phyloP scores from a whole-genome alignment of 2,797 vertebrate species.

The Rhodeus uyekii region DNA sequence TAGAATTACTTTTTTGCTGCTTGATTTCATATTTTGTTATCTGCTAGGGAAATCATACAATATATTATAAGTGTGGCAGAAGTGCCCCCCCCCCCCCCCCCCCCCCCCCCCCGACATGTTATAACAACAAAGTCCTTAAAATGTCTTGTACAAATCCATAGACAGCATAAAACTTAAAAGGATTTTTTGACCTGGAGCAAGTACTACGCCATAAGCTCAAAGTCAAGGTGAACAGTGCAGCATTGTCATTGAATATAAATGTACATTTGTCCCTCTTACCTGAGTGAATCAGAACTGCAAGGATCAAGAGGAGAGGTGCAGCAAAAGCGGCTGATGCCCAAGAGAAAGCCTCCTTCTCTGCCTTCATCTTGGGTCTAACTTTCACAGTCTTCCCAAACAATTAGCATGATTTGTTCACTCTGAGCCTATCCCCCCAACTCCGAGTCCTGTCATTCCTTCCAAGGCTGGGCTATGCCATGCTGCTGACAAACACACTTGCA shows the following conservation, averaged over 20 bases:
- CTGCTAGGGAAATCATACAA: neutral
- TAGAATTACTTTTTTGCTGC: neutral
- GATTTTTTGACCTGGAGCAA: neutral
- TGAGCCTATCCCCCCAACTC: conserved; percentile 82
- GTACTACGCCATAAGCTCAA: neutral
- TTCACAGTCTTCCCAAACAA: conserved; percentile 78
- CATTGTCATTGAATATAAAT: neutral
- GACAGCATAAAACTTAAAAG: neutral
- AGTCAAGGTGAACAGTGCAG: neutral
- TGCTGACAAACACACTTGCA: conserved; percentile 35
- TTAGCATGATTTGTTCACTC: conserved; percentile 86
- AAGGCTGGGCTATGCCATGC: conserved; percentile 73
- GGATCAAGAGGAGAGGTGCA: conserved; percentile 74
- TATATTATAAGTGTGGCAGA: neutral
- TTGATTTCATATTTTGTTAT: neutral
- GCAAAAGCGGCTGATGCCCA: conserved; percentile 66
- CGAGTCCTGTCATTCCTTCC: conserved; percentile 79
- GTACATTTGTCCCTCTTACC: conserved; percentile 73
- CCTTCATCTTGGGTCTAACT: conserved; percentile 89
- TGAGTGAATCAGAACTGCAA: conserved; percentile 75
- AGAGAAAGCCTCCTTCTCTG: conserved; percentile 75
- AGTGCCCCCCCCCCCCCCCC: no score
- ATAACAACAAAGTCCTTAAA: neutral
- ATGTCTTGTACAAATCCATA: neutral
- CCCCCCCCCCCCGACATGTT: no score